A percentile compares a stretch with the other conserved stretches of the same genome.
Evolutionary conservation across 2,113 vertebrate genomes (phyloP).

Genomic region (Caranx melampygus): DNA sequence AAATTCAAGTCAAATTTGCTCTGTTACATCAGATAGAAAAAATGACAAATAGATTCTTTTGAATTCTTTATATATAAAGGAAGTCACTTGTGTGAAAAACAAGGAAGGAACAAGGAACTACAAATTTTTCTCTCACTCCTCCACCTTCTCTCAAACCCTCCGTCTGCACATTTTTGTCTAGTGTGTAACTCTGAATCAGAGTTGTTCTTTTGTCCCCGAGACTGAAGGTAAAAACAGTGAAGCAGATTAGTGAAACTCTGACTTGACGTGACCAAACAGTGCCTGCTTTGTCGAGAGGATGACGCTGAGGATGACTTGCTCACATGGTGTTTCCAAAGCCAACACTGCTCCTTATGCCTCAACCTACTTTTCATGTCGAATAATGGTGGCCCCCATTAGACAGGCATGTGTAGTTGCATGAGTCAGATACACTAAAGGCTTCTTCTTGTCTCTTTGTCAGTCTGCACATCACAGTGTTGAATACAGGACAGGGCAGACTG

Average conservation of each 20-base stretch:
- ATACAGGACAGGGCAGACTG: conserved; percentile 42
- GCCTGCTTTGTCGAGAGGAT: conserved; percentile 45
- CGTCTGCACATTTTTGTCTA: not conserved
- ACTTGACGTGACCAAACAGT: conserved; percentile 32
- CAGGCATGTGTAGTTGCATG: conserved; percentile 66
- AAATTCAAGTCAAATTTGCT: conserved; percentile 22
- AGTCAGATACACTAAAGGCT: conserved; percentile 59
- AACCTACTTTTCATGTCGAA: conserved; percentile 48
- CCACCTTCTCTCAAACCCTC: not conserved
- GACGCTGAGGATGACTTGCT: conserved; percentile 49
- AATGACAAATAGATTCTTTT: not conserved
- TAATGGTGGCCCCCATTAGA: conserved; percentile 69
- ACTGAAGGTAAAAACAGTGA: not conserved
- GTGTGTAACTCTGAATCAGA: not conserved
- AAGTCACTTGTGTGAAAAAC: not conserved
- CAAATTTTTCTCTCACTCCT: not conserved
- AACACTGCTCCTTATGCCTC: conserved; percentile 44
- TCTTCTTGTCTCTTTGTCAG: conserved; percentile 58
- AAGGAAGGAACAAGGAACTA: not conserved
- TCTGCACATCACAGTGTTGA: conserved; percentile 41
- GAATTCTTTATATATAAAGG: not conserved
- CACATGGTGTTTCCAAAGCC: conserved; percentile 22
- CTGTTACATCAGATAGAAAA: not conserved
- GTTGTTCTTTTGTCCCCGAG: not conserved
- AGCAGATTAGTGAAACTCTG: not conserved